Evolutionary conservation across 2,113 vertebrate species (phyloP).

Genomic region (Corvus hawaiiensis): DNA sequence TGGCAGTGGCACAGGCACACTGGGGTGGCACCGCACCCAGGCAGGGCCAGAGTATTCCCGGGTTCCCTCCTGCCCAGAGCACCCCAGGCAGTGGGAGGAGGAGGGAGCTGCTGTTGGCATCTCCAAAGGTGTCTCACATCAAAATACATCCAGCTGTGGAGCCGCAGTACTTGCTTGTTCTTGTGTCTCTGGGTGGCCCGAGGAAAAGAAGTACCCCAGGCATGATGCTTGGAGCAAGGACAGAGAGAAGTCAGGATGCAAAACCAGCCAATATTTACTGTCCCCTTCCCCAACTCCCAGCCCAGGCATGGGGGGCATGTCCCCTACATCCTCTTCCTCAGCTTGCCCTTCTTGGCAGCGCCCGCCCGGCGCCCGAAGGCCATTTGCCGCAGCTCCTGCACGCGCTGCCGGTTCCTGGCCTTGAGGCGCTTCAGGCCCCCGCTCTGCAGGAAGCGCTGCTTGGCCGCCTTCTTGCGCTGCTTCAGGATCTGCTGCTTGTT

Average conservation of each 20-base stretch:
- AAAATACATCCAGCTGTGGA: neutral
- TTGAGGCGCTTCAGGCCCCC: conserved; percentile 84
- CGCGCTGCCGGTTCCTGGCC: conserved; percentile 66
- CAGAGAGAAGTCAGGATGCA: neutral
- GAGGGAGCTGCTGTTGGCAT: neutral
- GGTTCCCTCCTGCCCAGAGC: neutral
- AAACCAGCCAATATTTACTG: neutral
- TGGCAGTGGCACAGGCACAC: neutral
- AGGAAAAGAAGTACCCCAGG: neutral
- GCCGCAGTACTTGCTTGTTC: fast-evolving
- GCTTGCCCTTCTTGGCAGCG: conserved; percentile 84
- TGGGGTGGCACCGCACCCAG: fast-evolving
- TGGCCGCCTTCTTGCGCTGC: conserved; percentile 78
- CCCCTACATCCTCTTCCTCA: conserved; percentile 83
- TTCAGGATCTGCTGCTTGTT: conserved; percentile 89
- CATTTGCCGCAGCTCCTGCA: conserved; percentile 78
- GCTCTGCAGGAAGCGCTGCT: conserved; percentile 86
- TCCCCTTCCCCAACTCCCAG: neutral
- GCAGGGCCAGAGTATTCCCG: fast-evolving
- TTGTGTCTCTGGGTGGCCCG: fast-evolving
- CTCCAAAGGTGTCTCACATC: neutral
- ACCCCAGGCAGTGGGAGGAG: fast-evolving
- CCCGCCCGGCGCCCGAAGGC: conserved; percentile 80
- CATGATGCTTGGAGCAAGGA: fast-evolving
- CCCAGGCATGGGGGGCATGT: fast-evolving